Percentiles rank a stretch among this genome's conserved stretches.
Conservation (phyloP, 1,140 invertebrate species). For the Orius insidiosus region DNA sequence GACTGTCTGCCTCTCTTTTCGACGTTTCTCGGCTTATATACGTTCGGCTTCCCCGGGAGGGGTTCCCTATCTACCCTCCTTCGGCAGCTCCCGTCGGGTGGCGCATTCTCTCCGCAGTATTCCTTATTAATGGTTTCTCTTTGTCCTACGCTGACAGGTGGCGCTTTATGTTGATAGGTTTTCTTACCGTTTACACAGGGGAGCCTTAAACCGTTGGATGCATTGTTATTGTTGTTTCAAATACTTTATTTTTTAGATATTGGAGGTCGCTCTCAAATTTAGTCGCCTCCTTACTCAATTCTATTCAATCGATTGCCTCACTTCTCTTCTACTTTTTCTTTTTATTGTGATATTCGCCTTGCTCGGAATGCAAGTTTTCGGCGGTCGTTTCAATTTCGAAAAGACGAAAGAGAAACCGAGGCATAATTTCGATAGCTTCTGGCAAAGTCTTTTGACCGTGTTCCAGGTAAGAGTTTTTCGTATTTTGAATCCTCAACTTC, state of each 20-base stretch:
- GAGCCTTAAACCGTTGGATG: too few species aligned
- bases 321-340: conserved; percentile 90
- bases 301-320: conserved; percentile 96
- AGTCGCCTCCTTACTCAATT: conserved; percentile 93
- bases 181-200: too few species aligned
- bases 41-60: too few species aligned
- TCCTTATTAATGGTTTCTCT: too few species aligned
- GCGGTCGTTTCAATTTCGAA: conserved; percentile 89
- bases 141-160: too few species aligned
- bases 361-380: conserved; percentile 92
- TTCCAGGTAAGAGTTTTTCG: conserved; percentile 64
- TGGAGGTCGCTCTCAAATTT: conserved; percentile 96
- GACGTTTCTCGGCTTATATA: too few species aligned
- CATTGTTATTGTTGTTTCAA: neutral
- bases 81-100: too few species aligned
- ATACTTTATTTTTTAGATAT: conserved; percentile 46
- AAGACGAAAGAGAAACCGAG: conserved; percentile 69
- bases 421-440: conserved; percentile 96
- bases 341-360: conserved; percentile 99
- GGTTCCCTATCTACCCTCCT: too few species aligned
- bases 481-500: neutral
- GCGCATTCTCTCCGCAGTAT: too few species aligned
- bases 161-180: too few species aligned
- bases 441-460: conserved; percentile 92
- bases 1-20: too few species aligned